Evolutionary conservation across 1,140 invertebrate species (phyloP), one percentile per base, ranked within the genome.

Genomic region (Formica exsecta): DNA sequence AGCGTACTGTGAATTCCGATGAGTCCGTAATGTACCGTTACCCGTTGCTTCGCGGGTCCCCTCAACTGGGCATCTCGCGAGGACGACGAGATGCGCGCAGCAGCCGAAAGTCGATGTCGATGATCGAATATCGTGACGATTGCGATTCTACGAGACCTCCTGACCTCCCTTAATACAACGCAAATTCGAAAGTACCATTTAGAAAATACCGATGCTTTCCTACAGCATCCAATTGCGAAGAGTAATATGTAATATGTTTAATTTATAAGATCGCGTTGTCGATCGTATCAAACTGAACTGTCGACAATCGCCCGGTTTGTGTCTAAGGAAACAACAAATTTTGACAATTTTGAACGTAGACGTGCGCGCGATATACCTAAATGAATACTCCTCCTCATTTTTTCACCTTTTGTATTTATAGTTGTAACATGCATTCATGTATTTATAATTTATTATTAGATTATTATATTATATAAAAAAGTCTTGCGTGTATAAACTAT

Each of bases 11-110:
- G 92, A 94, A 94, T 94, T 94, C 94, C 93, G 87, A 94, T 90
- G 92, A 93, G 91, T 44, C 76, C 92, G 91, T 92, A 91, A 91
- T 90, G 91, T 94, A 94, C 94, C 94, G 94, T 95, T 95, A 95
- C 8, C 4, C 61, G 19, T 86, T 88, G 89, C 87, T 93, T 92
- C 93, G 91, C 92, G 92, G 91, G 92, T 92, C 90, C 91, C 91
- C 92, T 91, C 91, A 89, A 86, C 91, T 92, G 90, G 91, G 93
- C 89, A 91, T 89, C 80, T 73, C 86, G 86, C 70, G 71, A 84
- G 66, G 79, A 77, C 61, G 88, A 71, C 48, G 29, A 86, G 86
- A 88, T 64, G 38, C 62, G 41, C 13, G 51, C 75, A 57, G 51
- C 70, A 65, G 64, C 88, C 85, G 73, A 89, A 89, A 89, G 65